Evolutionary conservation across 2,113 vertebrate genomes (phyloP), one percentile per base, ranked within the genome.

Genomic region (Oreotrochilus melanogaster): DNA sequence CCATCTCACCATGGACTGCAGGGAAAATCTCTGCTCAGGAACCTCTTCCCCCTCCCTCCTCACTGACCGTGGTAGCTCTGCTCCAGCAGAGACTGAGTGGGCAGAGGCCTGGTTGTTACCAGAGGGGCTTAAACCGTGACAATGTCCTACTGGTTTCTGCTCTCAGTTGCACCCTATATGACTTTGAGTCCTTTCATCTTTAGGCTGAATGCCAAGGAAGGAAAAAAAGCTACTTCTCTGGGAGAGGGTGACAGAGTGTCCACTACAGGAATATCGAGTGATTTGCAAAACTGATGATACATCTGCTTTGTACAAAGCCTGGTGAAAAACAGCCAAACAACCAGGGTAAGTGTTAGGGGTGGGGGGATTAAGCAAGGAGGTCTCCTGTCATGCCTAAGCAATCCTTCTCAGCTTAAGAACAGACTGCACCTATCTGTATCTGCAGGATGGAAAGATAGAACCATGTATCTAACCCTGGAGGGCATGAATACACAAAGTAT

Each of bases 401-500:
- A 43, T 39, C 13, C 21, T 8, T 69, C 64, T 80, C 43, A 66
- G 19, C 37, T 65, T 72, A 24, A 73, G 27, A 75, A 66, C 23
- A 45, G 37, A 17, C 31, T 22, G 25, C 1, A 1, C 64, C 57
- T 56, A 72, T 15, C 48, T 57, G 35, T 37, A 71, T 53, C 53
- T 45, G 45, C n/a, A 86, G 64, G 47, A 43, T 0, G 62, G 48
- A 80, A 79, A 84, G 47, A 54, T 18, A 7, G 67, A 73, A 78
- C 35, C 50, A 66, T 0, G 1, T 66, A 50, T 18, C 0, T 31
- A 71, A 39, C 7, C 42, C 43, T 3, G 1, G 30, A 81, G 30
- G 64, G 51, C 62, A 39, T 86, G 56, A 91, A 83, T 25, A 84
- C 21, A 62, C 39, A 37, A 88, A 91, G 23, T 37, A 18, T 5